A percentile compares a stretch with the other conserved stretches of the same genome.
Evolutionary conservation across 2,888 invertebrate genomes (phyloP).

Genomic region (Lepidochitona cinerea): DNA sequence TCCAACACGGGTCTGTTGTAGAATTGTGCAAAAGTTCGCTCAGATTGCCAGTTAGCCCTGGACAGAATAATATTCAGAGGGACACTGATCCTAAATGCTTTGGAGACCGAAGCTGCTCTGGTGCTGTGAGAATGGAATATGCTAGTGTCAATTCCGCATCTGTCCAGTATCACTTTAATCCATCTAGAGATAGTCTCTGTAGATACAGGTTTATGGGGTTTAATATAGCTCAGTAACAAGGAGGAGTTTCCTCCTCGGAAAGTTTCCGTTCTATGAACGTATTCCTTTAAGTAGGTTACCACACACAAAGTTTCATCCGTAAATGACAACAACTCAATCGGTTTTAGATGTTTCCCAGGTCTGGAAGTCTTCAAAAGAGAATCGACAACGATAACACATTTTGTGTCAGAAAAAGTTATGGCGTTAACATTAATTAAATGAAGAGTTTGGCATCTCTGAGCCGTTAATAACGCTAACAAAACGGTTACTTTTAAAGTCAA

Average conservation of each 20-base stretch:
- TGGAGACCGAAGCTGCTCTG: constrained; percentile 17
- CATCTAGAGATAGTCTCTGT: background rate
- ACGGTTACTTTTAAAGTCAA: constrained; percentile 4
- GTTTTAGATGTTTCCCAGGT: background rate
- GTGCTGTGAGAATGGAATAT: constrained; percentile 12
- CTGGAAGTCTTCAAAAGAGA: background rate
- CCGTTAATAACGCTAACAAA: constrained; percentile 6
- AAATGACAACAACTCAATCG: background rate
- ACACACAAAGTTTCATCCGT: background rate
- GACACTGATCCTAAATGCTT: constrained; percentile 3
- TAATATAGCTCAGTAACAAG: background rate
- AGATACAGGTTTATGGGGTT: background rate
- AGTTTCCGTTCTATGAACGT: background rate
- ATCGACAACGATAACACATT: background rate
- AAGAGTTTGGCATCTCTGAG: background rate
- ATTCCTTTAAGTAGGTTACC: background rate
- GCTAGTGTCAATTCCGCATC: background rate
- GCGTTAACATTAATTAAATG: background rate
- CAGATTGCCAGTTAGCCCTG: constrained; percentile 21
- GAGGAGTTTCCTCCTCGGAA: background rate
- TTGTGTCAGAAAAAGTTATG: background rate
- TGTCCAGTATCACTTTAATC: constrained; percentile 5
- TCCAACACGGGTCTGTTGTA: constrained; percentile 7
- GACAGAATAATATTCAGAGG: constrained; percentile 15
- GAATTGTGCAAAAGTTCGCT: constrained; percentile 13